A percentile compares a stretch with the other conserved stretches of the same genome.
phyloP scores from a whole-genome alignment of 2,888 invertebrate genomes.

The Cheilosia vulpina region DNA sequence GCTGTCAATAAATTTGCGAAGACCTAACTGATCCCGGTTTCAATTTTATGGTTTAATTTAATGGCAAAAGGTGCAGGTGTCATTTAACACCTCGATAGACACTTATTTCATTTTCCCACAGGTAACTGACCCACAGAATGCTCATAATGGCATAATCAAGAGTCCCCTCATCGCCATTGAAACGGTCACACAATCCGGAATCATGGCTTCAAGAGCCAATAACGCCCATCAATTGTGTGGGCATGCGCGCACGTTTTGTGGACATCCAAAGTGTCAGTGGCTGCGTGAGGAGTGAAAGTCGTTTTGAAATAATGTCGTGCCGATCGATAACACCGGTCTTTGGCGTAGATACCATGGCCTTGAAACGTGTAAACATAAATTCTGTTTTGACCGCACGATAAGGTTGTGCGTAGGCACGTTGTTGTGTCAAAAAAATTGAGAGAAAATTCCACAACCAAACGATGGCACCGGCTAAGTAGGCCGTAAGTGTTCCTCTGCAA shows the following conservation, averaged over 20 bases:
- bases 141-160: conserved; percentile 29
- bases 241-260: conserved; percentile 19
- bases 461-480: neutral
- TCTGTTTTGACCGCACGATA: conserved; percentile 30
- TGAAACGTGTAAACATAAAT: conserved; percentile 57
- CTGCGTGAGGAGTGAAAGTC: conserved; percentile 60
- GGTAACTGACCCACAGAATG: conserved; percentile 42
- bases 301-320: conserved; percentile 26
- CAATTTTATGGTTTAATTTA: neutral
- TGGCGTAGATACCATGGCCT: conserved; percentile 53
- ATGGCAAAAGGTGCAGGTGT: neutral
- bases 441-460: conserved; percentile 26
- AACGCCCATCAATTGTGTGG: conserved; percentile 30
- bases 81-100: neutral
- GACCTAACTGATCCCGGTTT: no score
- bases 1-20: no score
- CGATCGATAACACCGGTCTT: conserved; percentile 58
- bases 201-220: conserved; percentile 17
- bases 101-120: neutral
- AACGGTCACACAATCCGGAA: conserved; percentile 10
- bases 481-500: neutral
- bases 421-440: conserved; percentile 20
- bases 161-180: conserved; percentile 15
- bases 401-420: conserved; percentile 38
- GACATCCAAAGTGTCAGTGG: conserved; percentile 2